These are phyloP conservation scores for Hyla sarda DNA, from an alignment of 2,113 vertebrate genomes.

Conservation along the genomic window DNA sequence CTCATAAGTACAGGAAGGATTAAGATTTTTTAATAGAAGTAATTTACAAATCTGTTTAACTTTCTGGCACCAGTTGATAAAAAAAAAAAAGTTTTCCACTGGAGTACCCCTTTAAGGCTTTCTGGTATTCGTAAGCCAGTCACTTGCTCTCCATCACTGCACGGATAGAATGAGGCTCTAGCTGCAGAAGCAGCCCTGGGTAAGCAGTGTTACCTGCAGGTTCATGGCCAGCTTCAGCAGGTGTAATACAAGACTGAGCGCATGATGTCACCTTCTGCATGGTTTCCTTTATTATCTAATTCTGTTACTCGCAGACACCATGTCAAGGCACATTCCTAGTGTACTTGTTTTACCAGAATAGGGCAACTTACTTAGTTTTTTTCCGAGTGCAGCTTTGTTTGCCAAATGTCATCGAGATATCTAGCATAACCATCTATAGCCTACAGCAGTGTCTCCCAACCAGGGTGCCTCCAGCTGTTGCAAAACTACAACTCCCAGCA, in stretches of 20 bases:
- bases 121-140: neutral
- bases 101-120: too few relatives aligned
- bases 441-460: too few relatives aligned
- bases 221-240: neutral
- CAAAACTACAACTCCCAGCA: too few relatives aligned
- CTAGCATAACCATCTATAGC: neutral
- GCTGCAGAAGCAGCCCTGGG: neutral
- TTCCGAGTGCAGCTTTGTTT: slow-evolving; percentile 13
- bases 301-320: neutral
- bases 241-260: neutral
- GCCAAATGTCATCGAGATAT: slow-evolving; percentile 16
- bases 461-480: too few relatives aligned
- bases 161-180: neutral
- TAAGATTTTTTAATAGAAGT: too few relatives aligned
- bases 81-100: too few relatives aligned
- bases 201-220: neutral
- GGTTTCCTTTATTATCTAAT: neutral
- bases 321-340: slow-evolving; percentile 40
- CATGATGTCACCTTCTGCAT: neutral
- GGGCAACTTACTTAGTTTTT: neutral
- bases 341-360: slow-evolving; percentile 8
- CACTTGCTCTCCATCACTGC: neutral
- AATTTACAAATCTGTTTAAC: too few relatives aligned
- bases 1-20: too few relatives aligned
- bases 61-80: too few relatives aligned